phyloP scores from a whole-genome alignment of 53 echinoderm and acorn worm species.

The Echinarachnius parma region DNA sequence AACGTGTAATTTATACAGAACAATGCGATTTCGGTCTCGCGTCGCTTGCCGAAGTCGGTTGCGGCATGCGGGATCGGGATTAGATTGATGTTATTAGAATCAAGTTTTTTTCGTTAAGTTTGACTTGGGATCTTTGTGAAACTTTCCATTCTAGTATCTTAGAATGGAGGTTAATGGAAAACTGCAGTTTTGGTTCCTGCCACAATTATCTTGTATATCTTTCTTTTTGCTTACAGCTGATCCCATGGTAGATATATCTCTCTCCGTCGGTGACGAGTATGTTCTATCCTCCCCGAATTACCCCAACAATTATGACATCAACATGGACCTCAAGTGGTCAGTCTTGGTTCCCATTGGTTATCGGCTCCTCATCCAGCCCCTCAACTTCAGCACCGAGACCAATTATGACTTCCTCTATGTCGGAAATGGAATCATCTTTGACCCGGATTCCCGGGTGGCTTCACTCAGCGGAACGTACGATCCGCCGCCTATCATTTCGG shows the following conservation, averaged over 20 bases:
- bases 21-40: no score
- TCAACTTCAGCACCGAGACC: constrained; percentile 1
- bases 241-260: constrained; percentile 3
- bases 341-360: constrained; percentile 5
- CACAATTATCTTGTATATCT: no score
- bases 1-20: no score
- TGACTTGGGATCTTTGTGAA: no score
- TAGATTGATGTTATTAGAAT: no score
- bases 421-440: constrained; percentile 16
- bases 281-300: constrained; percentile 14
- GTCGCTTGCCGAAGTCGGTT: no score
- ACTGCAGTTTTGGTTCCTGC: no score
- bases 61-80: no score
- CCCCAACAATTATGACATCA: constrained; percentile 5
- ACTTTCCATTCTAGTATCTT: no score
- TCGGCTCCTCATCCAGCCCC: neutral
- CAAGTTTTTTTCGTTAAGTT: no score
- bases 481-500: neutral
- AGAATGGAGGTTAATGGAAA: no score
- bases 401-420: constrained; percentile 10
- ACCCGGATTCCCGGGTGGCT: neutral
- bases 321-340: constrained; percentile 18
- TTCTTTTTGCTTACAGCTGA: no score
- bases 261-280: neutral
- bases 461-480: neutral